phyloP scores from a whole-genome alignment of 1,140 invertebrate genomes.

The Panagrolaimus sp. region DNA sequence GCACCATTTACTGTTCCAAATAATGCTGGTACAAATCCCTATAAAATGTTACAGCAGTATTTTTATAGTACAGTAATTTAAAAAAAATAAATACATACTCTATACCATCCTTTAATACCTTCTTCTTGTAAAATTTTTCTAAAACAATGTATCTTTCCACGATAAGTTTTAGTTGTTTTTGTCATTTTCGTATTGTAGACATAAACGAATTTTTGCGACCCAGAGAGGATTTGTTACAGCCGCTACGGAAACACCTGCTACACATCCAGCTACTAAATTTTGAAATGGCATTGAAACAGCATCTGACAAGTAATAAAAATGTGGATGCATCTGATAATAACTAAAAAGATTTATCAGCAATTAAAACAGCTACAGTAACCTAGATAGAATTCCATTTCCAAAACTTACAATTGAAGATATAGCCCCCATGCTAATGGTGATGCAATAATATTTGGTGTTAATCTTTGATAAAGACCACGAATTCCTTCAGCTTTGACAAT shows the following conservation, averaged over 20 bases:
- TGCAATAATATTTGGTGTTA: constrained; percentile 87
- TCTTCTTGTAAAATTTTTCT: constrained; percentile 61
- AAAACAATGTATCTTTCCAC: constrained; percentile 60
- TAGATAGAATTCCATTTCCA: constrained; percentile 4
- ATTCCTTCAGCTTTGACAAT: constrained; percentile 82
- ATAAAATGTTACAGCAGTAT: no score
- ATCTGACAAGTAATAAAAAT: constrained; percentile 17
- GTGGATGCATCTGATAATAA: constrained; percentile 35
- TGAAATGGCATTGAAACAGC: constrained; percentile 5
- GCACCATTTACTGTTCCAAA: constrained; percentile 96
- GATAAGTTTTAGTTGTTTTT: constrained; percentile 42
- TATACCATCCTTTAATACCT: constrained; percentile 50
- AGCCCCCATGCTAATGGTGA: constrained; percentile 89
- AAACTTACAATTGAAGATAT: constrained; percentile 74
- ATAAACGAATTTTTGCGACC: constrained; percentile 72
- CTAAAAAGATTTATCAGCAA: constrained; percentile 30
- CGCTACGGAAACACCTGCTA: constrained; percentile 74
- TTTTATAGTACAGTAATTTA: neutral
- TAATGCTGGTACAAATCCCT: constrained; percentile 93
- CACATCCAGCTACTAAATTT: constrained; percentile 54
- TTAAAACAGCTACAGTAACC: neutral
- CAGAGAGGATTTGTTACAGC: constrained; percentile 91
- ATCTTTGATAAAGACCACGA: constrained; percentile 85
- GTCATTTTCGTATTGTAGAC: constrained; percentile 66
- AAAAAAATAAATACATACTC: constrained; percentile 7